Conservation (phyloP, 1,140 invertebrate genomes). For the Eupeodes corollae region DNA sequence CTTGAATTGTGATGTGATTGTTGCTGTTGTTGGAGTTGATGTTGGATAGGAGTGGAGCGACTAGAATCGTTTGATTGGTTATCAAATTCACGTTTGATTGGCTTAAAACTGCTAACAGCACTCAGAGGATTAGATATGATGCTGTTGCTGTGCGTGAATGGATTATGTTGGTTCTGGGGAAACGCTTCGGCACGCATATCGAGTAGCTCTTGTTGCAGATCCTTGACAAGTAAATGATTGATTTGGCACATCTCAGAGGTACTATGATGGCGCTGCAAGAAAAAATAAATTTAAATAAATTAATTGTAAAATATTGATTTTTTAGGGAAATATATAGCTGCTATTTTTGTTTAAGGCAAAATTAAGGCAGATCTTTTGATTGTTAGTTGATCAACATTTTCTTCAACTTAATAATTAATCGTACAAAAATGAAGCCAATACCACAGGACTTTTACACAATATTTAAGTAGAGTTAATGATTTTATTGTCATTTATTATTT, state of each 20-base stretch:
- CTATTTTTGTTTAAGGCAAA: no score
- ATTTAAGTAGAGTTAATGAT: no score
- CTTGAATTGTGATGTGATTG: background rate
- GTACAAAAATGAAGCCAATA: no score
- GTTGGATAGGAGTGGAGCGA: background rate
- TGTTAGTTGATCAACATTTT: no score
- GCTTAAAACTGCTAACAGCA: background rate
- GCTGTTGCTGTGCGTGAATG: slow-evolving; percentile 1
- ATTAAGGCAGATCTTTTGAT: no score
- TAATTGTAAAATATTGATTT: background rate
- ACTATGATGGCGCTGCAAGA: slow-evolving; percentile 23
- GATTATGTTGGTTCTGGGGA: background rate
- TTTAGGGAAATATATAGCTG: no score
- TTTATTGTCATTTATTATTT: no score
- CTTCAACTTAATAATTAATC: no score
- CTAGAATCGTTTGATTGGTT: no score
- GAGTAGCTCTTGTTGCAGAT: slow-evolving; percentile 25
- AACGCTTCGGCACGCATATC: slow-evolving; percentile 16
- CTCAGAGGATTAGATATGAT: background rate
- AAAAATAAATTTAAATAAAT: no score
- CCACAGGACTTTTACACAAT: no score
- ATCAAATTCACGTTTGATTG: no score
- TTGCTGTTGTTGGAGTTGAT: background rate
- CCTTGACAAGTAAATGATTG: slow-evolving; percentile 29
- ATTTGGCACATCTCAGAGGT: slow-evolving; percentile 29